Evolutionary conservation across 2,797 vertebrate species (phyloP).

Genomic region (Bufotes viridis): DNA sequence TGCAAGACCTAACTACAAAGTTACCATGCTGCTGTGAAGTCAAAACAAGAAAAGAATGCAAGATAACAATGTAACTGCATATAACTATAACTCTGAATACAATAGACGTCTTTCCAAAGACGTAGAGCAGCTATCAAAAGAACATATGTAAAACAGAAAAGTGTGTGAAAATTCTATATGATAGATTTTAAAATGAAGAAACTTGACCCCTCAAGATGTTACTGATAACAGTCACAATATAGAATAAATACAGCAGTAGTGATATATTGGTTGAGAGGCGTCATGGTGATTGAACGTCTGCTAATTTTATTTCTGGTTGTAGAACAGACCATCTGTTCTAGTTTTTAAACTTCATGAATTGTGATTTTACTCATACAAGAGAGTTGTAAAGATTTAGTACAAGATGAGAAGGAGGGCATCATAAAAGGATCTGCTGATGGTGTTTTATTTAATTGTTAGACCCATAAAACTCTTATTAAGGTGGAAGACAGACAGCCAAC

Average conservation of each 20-base stretch:
- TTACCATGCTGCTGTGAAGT: too few relatives aligned
- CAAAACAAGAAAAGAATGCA: too few relatives aligned
- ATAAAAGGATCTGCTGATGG: conserved; percentile 8
- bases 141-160: background rate
- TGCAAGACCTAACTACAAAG: too few relatives aligned
- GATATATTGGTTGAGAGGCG: background rate
- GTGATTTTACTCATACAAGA: conserved; percentile 28
- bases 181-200: background rate
- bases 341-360: background rate
- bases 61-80: too few relatives aligned
- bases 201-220: background rate
- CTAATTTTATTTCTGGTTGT: background rate
- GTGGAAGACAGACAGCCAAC: conserved; percentile 21
- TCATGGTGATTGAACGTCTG: conserved; percentile 4
- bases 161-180: background rate
- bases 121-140: background rate
- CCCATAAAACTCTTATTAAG: conserved; percentile 27
- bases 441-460: conserved; percentile 42
- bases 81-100: too few relatives aligned
- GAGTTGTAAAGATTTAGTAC: conserved; percentile 42
- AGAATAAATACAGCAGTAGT: background rate
- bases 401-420: conserved; percentile 15
- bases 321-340: conserved; percentile 4
- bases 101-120: too few relatives aligned
- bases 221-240: background rate